phyloP scores from a whole-genome alignment of 2,888 invertebrate genomes.

The Leptinotarsa peninsularis region DNA sequence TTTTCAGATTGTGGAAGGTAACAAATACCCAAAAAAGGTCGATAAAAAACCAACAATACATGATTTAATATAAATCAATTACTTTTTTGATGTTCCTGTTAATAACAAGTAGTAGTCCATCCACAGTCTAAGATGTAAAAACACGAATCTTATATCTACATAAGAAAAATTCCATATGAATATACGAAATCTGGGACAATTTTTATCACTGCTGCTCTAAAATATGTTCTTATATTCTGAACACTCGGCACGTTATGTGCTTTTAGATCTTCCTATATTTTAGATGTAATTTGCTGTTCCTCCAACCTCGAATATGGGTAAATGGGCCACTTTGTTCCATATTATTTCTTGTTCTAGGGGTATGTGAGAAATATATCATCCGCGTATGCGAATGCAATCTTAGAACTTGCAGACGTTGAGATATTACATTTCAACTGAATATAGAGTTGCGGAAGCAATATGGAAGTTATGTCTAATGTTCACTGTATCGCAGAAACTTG shows the following conservation, averaged over 20 bases:
- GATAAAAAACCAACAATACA: too few relatives aligned
- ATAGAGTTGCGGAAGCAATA: not conserved
- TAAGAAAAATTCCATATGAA: not conserved
- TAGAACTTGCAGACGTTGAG: constrained; percentile 24
- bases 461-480: constrained; percentile 10
- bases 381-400: constrained; percentile 28
- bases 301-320: constrained; percentile 29
- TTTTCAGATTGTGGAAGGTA: too few relatives aligned
- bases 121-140: too few relatives aligned
- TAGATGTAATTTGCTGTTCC: constrained; percentile 19
- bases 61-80: too few relatives aligned
- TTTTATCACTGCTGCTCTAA: constrained; percentile 4
- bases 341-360: constrained; percentile 29
- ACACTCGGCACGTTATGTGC: constrained; percentile 20
- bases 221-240: constrained; percentile 17
- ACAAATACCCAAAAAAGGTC: too few relatives aligned
- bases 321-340: constrained; percentile 36
- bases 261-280: constrained; percentile 26
- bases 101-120: too few relatives aligned
- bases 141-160: too few relatives aligned
- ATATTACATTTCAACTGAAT: constrained; percentile 22
- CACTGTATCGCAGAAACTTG: not conserved
- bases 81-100: too few relatives aligned
- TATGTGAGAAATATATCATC: constrained; percentile 32
- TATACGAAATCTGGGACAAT: not conserved